A percentile compares a stretch with the other conserved stretches of the same genome.
phyloP scores from a whole-genome alignment of 2,888 invertebrate species.

The Phytoseiulus persimilis region DNA sequence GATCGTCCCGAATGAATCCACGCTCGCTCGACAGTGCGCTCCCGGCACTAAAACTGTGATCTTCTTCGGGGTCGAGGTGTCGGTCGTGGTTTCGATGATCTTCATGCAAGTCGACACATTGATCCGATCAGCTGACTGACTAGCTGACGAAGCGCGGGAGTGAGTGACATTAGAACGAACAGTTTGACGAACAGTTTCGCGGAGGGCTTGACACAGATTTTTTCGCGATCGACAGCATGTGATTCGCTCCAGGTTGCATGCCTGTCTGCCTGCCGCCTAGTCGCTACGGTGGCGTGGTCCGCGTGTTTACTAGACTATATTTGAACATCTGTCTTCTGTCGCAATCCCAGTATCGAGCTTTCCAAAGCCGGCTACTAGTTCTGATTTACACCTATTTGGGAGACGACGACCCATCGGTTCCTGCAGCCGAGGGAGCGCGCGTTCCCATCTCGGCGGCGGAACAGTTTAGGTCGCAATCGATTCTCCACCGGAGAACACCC shows the following conservation, averaged over 20 bases:
- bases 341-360: neutral
- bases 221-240: neutral
- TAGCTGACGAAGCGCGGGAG: neutral
- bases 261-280: neutral
- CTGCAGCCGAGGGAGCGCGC: no score
- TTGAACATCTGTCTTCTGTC: neutral
- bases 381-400: no score
- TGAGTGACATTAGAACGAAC: neutral
- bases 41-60: neutral
- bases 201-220: neutral
- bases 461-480: no score
- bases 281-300: neutral
- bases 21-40: no score
- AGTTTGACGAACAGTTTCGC: neutral
- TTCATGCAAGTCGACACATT: neutral
- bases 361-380: neutral
- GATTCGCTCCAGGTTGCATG: neutral
- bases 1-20: no score
- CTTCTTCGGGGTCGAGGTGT: no score
- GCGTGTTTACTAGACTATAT: neutral
- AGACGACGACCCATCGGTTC: neutral
- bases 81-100: no score
- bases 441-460: no score
- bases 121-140: conserved; percentile 5
- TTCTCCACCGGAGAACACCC: no score